A percentile compares a stretch with the other conserved stretches of the same genome.
These are phyloP conservation scores for Novumbra hubbsi DNA, from an alignment of 2,797 vertebrate species.

Conservation along the genomic window DNA sequence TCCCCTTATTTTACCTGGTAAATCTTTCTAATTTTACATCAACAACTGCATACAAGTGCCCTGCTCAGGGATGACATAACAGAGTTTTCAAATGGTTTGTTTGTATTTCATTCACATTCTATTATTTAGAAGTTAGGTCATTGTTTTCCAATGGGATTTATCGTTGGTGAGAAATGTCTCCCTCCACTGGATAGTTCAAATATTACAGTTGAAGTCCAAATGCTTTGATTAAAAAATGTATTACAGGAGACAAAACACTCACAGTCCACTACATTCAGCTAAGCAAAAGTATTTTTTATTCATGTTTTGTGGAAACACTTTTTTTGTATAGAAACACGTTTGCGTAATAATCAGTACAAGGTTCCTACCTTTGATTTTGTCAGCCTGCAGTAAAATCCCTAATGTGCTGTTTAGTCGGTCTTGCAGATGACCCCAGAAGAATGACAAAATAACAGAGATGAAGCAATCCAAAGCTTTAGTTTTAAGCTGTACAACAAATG, in stretches of 20 bases:
- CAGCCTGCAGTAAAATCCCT: constrained; percentile 18
- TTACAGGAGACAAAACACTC: neutral
- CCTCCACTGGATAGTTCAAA: constrained; percentile 8
- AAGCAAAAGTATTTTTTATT: neutral
- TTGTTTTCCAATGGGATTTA: neutral
- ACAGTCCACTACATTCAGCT: neutral
- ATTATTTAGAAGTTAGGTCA: neutral
- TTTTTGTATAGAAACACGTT: neutral
- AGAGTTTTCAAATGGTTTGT: too few relatives aligned
- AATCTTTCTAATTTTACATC: too few relatives aligned
- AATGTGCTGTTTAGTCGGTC: constrained; percentile 58
- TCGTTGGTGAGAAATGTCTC: neutral
- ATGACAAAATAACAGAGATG: constrained; percentile 1
- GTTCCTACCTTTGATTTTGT: neutral
- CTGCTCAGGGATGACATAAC: too few relatives aligned
- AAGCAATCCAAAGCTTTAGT: neutral
- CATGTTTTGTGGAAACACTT: neutral
- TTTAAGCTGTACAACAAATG: neutral
- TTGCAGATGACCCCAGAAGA: constrained; percentile 19
- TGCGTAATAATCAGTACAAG: neutral
- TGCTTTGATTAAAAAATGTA: neutral
- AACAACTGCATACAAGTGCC: too few relatives aligned
- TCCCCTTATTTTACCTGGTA: neutral
- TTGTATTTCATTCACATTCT: too few relatives aligned
- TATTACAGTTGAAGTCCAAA: constrained; percentile 16